Base-by-base conservation (phyloP, 2,797 vertebrate genomes). In the Protosalanx chinensis region DNA sequence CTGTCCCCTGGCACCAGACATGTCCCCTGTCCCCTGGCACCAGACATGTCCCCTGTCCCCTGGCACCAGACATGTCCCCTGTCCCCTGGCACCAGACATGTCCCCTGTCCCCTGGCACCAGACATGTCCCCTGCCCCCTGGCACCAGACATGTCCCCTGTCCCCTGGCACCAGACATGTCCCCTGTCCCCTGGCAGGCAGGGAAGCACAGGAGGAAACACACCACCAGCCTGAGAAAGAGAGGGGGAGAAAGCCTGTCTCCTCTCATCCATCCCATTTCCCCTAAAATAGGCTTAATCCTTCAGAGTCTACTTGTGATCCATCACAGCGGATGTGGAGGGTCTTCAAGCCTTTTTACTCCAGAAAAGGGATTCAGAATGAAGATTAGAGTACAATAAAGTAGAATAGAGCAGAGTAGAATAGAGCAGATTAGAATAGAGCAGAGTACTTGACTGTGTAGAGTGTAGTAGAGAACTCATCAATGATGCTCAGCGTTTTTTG, bases 181-280 rank as follows among this genome's bases (percentile, higher is more conserved):
- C 23, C 13, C 6, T 60, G 67, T 49, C n/a, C 23, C 23, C 23
- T 27, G 35, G 27, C 59, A 58, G 16, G 56, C 29, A 59, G 4
- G 30, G 64, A 76, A 66, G 41, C 37, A 53, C 12, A 18, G 30
- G 58, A 70, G 41, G 53, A 69, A 68, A 4, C 51, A 49, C 29
- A 18, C n/a, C 57, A 60, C 23, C 6, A 4, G 7, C 37, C n/a
- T 71, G 70, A 33, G 32, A 49, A 0, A 35, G 33, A 35, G 6
- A 6, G 33, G 6, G 33, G 6, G 33, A 35, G 37, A 41, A 2
- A 46, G 41, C 8, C 41, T 46, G 41, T 46, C 41, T 46, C 8
- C 6, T 30, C 10, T 20, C 51, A 56, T 56, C 51, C 15, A 1
- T 59, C 58, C 35, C 70, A 23, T 13, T 46, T 46, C 10, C 49